Base-by-base conservation (phyloP, 2,888 invertebrate genomes). In the Lepidocyrtinus sp. region DNA sequence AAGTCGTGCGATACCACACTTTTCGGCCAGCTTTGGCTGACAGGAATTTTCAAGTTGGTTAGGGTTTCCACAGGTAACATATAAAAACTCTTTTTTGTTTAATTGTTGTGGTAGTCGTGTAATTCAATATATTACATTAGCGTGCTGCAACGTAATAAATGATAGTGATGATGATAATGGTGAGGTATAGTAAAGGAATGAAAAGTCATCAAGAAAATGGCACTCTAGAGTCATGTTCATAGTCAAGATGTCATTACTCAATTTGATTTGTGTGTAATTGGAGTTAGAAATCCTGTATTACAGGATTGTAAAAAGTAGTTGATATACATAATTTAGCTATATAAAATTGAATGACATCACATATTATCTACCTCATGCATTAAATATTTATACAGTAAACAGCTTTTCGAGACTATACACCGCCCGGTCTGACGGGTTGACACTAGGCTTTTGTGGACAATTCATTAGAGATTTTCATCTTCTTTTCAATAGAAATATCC, bases 401-500 rank as follows among this genome's bases (percentile, higher is more conserved):
- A 15, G 45, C 36, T 17, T 5, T 67, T 19, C 17, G 1, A 67
- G 67, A 46, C 27, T 19, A 21, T 67, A 45, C 46, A 67, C 19
- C 67, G 68, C 67, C 24, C 19, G 70, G 74, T 65, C 62, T 22
- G 68, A 75, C 75, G 26, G 71, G 76, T 77, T 65, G 59, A 71
- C 76, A 70, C 45, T 45, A 26, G 19, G 21, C 27, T 26, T n/a
- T 65, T 59, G 76, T 77, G 62, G 76, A 65, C 71, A 65, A 73
- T 78, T 78, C 73, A 68, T 73, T 78, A 73, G 36, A 67, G 67
- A 55, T 73, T 50, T 50, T 50, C 17, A n/a, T 50, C 15, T 15
- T 50, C 12, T 2, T 50, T 78, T 22, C 36, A 73, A 67, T 72
- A 78, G 72, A 78, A 78, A 70, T 78, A 78, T 78, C 78, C 78